Percentiles rank a stretch among this genome's conserved stretches.
Conservation (phyloP, 2,113 vertebrate genomes). For the Grantiella picta region DNA sequence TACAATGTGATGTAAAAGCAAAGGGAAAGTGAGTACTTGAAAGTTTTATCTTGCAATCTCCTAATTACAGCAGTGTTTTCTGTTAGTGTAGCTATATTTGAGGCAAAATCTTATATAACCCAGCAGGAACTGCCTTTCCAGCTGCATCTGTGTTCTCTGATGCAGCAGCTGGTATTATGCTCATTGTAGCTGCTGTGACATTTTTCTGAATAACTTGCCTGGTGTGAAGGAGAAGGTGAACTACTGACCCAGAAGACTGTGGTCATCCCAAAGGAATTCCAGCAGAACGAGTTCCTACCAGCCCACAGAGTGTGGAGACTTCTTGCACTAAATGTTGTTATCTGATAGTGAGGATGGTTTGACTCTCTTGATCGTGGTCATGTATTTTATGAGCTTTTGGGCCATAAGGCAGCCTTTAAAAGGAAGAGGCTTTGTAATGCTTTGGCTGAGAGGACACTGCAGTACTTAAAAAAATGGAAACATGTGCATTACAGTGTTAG, state of each 20-base stretch:
- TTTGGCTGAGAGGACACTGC: not conserved
- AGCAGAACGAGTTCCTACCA: not conserved
- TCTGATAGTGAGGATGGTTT: not conserved
- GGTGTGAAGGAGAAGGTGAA: not conserved
- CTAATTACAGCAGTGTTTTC: not conserved
- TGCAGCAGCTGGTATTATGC: not conserved
- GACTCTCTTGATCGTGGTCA: not conserved
- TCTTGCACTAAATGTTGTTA: not conserved
- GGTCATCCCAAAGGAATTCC: not conserved
- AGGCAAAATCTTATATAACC: not conserved
- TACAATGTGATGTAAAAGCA: not conserved
- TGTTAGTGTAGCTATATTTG: not conserved
- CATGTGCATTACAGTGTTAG: rapidly evolving
- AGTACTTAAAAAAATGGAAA: not conserved
- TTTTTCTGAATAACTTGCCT: not conserved
- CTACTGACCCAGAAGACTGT: not conserved
- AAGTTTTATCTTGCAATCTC: not conserved
- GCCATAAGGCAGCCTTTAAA: not conserved
- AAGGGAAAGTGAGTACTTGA: not conserved
- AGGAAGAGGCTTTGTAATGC: not conserved
- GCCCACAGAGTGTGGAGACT: rapidly evolving
- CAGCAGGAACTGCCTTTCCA: not conserved
- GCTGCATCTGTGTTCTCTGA: not conserved
- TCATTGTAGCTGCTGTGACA: not conserved
- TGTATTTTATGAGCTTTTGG: not conserved